Evolutionary conservation across 2,113 vertebrate species (phyloP).

Genomic region (Mirounga angustirostris): DNA sequence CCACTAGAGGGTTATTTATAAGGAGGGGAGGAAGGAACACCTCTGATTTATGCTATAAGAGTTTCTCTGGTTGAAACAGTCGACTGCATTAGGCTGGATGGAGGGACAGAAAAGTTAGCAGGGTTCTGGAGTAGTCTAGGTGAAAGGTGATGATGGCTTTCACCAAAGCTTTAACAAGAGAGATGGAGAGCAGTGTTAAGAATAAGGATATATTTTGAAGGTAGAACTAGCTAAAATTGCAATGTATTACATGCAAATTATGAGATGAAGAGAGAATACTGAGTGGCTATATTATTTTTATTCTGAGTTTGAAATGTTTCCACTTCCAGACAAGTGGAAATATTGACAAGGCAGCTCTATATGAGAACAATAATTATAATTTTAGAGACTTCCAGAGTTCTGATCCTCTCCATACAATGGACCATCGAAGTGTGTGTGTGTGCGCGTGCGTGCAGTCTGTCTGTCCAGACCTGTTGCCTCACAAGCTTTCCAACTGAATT

Average conservation of each 20-base stretch:
- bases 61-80: not conserved
- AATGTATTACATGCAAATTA: accelerated
- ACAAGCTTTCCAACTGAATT: not conserved
- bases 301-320: not conserved
- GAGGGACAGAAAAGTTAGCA: not conserved
- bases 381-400: not conserved
- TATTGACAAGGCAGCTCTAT: too few species aligned
- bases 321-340: not conserved
- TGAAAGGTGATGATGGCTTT: not conserved
- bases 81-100: not conserved
- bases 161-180: not conserved
- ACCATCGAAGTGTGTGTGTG: not conserved
- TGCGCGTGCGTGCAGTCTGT: accelerated
- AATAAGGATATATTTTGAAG: not conserved
- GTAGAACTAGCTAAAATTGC: not conserved
- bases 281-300: not conserved
- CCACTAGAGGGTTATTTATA: not conserved
- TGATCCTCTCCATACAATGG: not conserved
- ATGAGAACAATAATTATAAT: not conserved
- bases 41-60: not conserved
- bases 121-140: not conserved
- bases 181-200: not conserved
- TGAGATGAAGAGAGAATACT: not conserved
- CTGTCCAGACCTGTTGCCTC: not conserved
- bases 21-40: not conserved